phyloP scores from a whole-genome alignment of 2,797 vertebrate genomes.

The Cichlasoma orientale region DNA sequence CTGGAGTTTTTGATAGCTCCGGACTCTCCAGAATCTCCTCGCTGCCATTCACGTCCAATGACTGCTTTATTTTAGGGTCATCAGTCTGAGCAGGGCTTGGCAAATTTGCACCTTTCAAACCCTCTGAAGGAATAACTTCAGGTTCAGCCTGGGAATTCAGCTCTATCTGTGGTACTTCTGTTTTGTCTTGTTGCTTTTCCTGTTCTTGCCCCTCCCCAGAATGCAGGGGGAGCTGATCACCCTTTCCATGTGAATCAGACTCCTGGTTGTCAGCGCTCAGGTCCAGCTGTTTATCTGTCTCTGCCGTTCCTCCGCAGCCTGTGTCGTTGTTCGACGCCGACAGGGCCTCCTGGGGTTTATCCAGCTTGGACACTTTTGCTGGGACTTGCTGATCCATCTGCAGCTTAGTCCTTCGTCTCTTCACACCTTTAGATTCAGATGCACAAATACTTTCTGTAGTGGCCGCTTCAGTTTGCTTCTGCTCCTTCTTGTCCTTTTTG shows the following conservation, averaged over 20 bases:
- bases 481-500: neutral
- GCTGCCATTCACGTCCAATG: neutral
- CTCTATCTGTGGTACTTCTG: neutral
- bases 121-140: constrained; percentile 1
- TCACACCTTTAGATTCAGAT: constrained; percentile 5
- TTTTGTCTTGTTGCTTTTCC: constrained; percentile 6
- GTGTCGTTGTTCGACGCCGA: neutral
- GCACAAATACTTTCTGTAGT: neutral
- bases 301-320: neutral
- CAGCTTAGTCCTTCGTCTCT: constrained; percentile 33
- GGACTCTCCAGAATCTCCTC: neutral
- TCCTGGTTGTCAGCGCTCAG: neutral
- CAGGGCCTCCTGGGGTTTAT: constrained; percentile 21
- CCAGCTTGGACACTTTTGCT: constrained; percentile 46
- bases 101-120: neutral
- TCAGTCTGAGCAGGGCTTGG: neutral
- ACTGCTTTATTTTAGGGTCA: neutral
- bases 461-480: neutral
- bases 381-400: constrained; percentile 40
- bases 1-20: neutral
- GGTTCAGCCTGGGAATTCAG: constrained; percentile 6
- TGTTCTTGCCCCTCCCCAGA: neutral
- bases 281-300: constrained; percentile 23
- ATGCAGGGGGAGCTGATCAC: neutral
- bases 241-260: neutral